phyloP scores from a whole-genome alignment of 2,113 vertebrate species.

The Taxidea taxus region DNA sequence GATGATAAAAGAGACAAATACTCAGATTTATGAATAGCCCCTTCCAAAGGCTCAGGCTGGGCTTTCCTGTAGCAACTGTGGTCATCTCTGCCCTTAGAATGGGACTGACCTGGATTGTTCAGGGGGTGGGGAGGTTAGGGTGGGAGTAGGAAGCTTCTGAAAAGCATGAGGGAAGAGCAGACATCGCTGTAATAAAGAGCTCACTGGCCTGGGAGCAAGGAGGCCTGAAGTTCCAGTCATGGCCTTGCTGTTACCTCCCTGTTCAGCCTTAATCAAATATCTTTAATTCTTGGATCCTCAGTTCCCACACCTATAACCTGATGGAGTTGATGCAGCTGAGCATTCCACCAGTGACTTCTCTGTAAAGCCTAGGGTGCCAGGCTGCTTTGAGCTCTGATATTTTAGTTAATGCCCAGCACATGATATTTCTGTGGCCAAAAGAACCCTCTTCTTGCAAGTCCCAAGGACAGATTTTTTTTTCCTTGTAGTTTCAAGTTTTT shows the following conservation, averaged over 20 bases:
- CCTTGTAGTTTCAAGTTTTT: neutral
- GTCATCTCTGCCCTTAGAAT: constrained; percentile 19
- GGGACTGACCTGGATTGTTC: neutral
- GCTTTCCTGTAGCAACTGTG: neutral
- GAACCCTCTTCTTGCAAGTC: neutral
- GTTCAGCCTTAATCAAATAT: neutral
- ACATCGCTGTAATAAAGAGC: neutral
- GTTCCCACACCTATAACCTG: neutral
- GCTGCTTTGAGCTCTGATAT: neutral
- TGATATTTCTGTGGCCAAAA: neutral
- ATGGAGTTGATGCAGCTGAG: neutral
- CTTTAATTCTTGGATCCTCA: neutral
- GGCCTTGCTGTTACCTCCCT: neutral
- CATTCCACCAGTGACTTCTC: neutral
- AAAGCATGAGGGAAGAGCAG: neutral
- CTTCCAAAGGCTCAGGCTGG: neutral
- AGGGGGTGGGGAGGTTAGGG: too few species aligned
- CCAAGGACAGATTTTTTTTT: neutral
- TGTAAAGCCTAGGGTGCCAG: neutral
- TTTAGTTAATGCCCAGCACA: neutral
- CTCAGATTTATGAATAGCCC: neutral
- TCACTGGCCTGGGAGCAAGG: neutral
- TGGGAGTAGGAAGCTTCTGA: neutral
- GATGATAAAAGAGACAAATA: neutral
- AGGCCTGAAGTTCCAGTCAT: neutral